Evolutionary conservation across 1,140 invertebrate genomes (phyloP), one percentile per base, ranked within the genome.

Genomic region (Penaeus chinensis): DNA sequence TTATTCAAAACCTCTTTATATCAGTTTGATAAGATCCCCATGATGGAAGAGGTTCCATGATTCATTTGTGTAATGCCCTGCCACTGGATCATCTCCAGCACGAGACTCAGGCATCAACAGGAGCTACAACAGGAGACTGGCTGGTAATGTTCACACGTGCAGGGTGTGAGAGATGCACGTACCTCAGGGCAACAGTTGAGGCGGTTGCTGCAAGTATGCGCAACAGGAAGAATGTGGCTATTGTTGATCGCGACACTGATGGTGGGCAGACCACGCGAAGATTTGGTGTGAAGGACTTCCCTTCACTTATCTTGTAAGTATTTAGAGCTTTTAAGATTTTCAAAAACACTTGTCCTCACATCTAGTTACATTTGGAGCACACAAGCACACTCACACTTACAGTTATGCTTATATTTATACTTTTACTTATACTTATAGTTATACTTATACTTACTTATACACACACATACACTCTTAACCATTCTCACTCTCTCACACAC

Each of bases 71-170:
- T 61, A 22, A 20, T 61, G n/a, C 62, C 24, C 32, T 3, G 7
- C 16, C 16, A 74, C 71, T 27, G 37, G 27, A 19, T 60, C 60
- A n/a, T 18, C 93, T 93, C 91, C 93, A 93, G 89, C 93, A 93
- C 87, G 87, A 93, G 71, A 93, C 93, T 5, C 93, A 93, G 85
- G 93, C 93, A 18, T 90, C 92, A 3, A 92, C 93, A 60, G 93
- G 93, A 8, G 92, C 93, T 22, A 93, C 93, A 32, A 93, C 93
- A 84, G 93, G 93, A 20, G 93, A 93, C 90, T 93, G 93, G 93
- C 90, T 93, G 65, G 92, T 93, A 19, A 87, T 92, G 54, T 93
- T 93, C 76, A 86, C 65, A 2, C 65, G 89, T 1, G 54, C 65
- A 42, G 84, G 81, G 27, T 90, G 87, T 79, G 27, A 76, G 10